Percentiles rank a stretch among this genome's conserved stretches.
Conservation (phyloP, 2,113 vertebrate genomes). For the Hoplias malabaricus region DNA sequence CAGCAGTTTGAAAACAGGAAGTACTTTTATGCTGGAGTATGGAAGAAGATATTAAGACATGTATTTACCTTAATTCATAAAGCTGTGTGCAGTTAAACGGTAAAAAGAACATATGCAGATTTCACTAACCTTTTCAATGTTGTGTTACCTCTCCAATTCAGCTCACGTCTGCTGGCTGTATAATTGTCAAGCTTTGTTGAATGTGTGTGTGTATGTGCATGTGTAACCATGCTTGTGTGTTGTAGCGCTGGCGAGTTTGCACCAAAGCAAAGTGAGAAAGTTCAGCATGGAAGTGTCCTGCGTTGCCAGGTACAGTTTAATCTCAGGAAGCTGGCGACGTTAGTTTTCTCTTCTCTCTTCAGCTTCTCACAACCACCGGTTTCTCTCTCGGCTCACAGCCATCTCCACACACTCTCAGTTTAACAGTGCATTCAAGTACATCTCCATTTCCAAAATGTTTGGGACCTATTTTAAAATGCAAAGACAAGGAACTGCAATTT, state of each 20-base stretch:
- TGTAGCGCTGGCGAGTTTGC: slow-evolving; percentile 77
- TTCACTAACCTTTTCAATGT: no score
- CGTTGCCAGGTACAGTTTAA: slow-evolving; percentile 70
- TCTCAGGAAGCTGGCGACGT: slow-evolving; percentile 1
- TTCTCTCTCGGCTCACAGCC: background rate
- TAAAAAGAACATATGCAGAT: no score
- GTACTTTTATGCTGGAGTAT: no score
- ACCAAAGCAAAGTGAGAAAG: slow-evolving; percentile 70
- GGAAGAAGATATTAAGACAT: no score
- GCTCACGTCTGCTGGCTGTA: background rate
- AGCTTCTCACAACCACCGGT: slow-evolving; percentile 62
- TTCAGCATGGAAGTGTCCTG: slow-evolving; percentile 70
- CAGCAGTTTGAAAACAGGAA: no score
- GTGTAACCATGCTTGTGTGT: slow-evolving; percentile 75
- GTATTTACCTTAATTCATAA: no score
- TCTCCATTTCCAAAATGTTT: no score
- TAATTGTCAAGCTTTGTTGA: background rate
- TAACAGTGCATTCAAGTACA: background rate
- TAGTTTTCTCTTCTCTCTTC: slow-evolving; percentile 44
- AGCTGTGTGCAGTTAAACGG: no score
- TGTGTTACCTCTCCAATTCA: background rate
- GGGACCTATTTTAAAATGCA: no score
- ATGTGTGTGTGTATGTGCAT: slow-evolving; percentile 52
- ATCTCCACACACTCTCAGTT: background rate
- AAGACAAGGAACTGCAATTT: no score